phyloP scores from a whole-genome alignment of 1,140 invertebrate species.

The Drosophila serrata region DNA sequence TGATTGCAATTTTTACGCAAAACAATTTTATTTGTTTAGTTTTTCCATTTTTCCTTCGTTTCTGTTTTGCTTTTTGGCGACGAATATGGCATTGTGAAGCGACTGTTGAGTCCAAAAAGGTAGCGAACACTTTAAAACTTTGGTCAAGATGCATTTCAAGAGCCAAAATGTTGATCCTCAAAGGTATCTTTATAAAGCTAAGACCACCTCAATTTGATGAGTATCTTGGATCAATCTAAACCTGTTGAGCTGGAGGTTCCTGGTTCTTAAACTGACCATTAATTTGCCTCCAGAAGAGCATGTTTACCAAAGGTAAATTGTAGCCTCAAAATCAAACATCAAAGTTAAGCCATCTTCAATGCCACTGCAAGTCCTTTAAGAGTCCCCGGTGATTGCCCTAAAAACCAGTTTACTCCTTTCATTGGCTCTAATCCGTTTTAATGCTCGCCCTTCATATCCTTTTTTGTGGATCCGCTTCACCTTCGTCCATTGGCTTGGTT shows the following conservation, averaged over 20 bases:
- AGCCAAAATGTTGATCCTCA: neutral
- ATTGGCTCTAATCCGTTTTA: constrained; percentile 33
- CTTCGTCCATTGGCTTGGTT: constrained; percentile 10
- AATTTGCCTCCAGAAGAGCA: too few relatives aligned
- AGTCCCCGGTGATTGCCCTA: neutral
- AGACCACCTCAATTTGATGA: neutral
- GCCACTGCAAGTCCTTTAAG: neutral
- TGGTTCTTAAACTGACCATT: too few relatives aligned
- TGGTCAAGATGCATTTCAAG: neutral
- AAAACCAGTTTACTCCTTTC: constrained; percentile 14
- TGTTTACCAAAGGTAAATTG: neutral
- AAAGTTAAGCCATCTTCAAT: neutral
- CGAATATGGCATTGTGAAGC: constrained; percentile 37
- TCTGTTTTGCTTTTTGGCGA: constrained; percentile 39
- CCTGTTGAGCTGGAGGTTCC: neutral
- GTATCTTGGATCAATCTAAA: neutral
- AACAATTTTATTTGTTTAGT: constrained; percentile 80
- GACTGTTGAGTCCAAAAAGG: constrained; percentile 26
- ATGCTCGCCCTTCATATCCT: constrained; percentile 9
- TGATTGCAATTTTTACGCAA: constrained; percentile 80
- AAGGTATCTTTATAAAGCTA: too few relatives aligned
- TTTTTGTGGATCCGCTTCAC: constrained; percentile 12
- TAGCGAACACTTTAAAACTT: constrained; percentile 19
- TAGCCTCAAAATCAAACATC: neutral
- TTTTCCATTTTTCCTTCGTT: constrained; percentile 33